Conservation (phyloP, 2,888 invertebrate species). For the Dione juno region DNA sequence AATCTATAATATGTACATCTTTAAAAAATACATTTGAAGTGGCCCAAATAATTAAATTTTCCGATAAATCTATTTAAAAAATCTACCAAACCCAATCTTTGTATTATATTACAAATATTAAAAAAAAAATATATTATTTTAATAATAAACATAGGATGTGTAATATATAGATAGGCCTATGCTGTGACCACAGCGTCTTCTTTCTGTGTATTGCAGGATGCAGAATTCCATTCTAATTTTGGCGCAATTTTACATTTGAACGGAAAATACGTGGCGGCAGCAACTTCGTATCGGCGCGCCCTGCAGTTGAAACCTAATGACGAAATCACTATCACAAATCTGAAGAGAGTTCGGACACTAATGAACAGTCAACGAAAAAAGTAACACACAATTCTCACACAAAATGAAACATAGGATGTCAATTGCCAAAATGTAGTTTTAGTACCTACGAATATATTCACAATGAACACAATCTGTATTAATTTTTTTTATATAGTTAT, state of each 20-base stretch:
- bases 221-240: conserved; percentile 95
- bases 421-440: conserved; percentile 72
- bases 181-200: too few relatives aligned
- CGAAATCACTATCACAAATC: conserved; percentile 93
- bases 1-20: too few relatives aligned
- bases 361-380: conserved; percentile 71
- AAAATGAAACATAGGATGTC: conserved; percentile 64
- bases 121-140: too few relatives aligned
- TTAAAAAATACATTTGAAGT: too few relatives aligned
- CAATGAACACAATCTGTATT: conserved; percentile 10
- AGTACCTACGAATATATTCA: conserved; percentile 42
- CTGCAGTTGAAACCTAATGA: conserved; percentile 94
- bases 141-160: background rate
- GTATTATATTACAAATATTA: too few relatives aligned
- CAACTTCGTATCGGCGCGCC: conserved; percentile 92
- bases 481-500: conserved; percentile 21
- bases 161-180: too few relatives aligned
- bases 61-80: too few relatives aligned
- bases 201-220: conserved; percentile 86
- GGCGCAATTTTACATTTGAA: conserved; percentile 97
- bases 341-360: conserved; percentile 83
- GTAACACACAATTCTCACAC: conserved; percentile 52
- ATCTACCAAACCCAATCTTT: too few relatives aligned
- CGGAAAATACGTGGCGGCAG: conserved; percentile 94
- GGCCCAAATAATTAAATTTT: too few relatives aligned